These are phyloP conservation scores for Sebastiscus tertius DNA, from an alignment of 2,797 vertebrate species.

Conservation along the genomic window DNA sequence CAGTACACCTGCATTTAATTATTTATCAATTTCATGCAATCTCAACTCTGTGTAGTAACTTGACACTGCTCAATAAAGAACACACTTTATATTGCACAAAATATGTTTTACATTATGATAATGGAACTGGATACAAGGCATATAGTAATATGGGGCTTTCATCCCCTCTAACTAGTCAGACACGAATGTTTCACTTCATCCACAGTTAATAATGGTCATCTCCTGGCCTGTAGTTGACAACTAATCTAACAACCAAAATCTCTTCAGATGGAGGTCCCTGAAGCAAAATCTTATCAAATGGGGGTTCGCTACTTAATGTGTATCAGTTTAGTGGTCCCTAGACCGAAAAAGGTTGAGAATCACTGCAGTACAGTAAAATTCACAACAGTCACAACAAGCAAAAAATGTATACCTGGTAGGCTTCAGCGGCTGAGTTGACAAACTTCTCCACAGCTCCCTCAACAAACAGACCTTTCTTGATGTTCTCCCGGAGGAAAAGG, in stretches of 20 bases:
- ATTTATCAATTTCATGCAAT: background rate
- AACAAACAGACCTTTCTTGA: slow-evolving; percentile 97
- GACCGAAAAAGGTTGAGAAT: no score
- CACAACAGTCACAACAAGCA: background rate
- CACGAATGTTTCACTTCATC: background rate
- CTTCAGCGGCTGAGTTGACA: slow-evolving; percentile 92
- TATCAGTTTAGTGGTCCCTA: no score
- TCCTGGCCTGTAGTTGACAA: no score
- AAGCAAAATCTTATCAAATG: no score
- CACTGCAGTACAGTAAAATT: background rate
- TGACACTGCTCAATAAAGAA: background rate
- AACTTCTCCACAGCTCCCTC: slow-evolving; percentile 94
- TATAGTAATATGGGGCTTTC: background rate
- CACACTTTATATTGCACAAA: background rate
- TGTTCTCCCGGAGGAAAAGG: slow-evolving; percentile 93
- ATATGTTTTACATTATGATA: background rate
- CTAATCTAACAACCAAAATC: no score
- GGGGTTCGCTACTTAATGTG: no score
- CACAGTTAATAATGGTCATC: no score
- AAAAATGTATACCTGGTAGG: slow-evolving; percentile 88
- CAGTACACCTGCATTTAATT: background rate
- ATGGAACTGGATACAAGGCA: background rate
- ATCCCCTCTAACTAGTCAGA: background rate
- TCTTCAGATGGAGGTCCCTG: no score
- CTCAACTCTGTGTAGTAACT: background rate